Conservation (phyloP, 1,140 invertebrate genomes). For the Calliphora vicina region DNA sequence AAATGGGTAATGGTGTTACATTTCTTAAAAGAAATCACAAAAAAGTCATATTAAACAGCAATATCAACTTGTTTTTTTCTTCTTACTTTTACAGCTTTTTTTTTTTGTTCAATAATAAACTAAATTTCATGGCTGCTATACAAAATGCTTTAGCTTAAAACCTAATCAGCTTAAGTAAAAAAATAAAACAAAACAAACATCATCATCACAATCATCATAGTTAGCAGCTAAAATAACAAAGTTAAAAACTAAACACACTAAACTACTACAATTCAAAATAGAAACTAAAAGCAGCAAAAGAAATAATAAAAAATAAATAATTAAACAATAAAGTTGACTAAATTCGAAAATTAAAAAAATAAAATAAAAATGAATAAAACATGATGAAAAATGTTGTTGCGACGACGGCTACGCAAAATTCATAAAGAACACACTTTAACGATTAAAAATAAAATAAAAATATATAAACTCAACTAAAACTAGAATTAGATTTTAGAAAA, state of each 20-base stretch:
- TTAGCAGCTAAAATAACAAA: too few species aligned
- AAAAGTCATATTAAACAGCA: background rate
- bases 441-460: too few species aligned
- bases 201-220: background rate
- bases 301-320: background rate
- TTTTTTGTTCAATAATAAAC: too few species aligned
- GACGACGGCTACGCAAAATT: background rate
- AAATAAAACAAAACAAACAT: background rate
- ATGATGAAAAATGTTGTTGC: background rate
- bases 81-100: background rate
- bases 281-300: background rate
- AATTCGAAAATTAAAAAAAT: background rate
- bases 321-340: background rate
- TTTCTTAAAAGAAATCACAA: background rate
- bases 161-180: background rate
- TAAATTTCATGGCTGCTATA: background rate
- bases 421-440: background rate
- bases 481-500: slow-evolving; percentile 18
- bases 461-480: background rate
- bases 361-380: background rate
- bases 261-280: too few species aligned
- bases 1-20: background rate
- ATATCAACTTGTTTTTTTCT: background rate
- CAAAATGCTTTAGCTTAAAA: background rate
- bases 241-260: too few species aligned